phyloP scores from a whole-genome alignment of 1,140 invertebrate genomes.

The Yoshiicerus persimilis region DNA sequence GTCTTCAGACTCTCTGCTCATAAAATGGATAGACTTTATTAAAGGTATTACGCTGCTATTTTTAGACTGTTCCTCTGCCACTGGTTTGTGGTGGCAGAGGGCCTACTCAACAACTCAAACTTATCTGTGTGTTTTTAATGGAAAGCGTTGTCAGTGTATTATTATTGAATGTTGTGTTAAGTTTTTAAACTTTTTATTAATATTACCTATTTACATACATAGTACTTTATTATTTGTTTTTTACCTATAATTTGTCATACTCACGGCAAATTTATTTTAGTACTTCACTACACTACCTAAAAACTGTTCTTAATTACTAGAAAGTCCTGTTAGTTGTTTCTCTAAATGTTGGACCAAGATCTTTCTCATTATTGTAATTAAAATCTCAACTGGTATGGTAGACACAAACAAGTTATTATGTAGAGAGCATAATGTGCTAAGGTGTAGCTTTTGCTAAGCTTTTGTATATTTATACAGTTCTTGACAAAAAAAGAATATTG shows the following conservation, averaged over 20 bases:
- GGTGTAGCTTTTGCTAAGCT: constrained; percentile 44
- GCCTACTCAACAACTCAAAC: neutral
- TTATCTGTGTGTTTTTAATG: neutral
- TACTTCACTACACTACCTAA: neutral
- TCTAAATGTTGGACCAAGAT: constrained; percentile 12
- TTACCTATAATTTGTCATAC: neutral
- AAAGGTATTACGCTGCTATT: constrained; percentile 22
- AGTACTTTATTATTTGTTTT: constrained; percentile 9
- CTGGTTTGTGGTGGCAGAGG: neutral
- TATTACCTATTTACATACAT: neutral
- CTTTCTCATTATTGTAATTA: constrained; percentile 7
- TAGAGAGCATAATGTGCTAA: constrained; percentile 9
- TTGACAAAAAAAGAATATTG: constrained; percentile 1
- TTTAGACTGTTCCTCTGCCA: constrained; percentile 6
- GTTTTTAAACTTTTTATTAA: neutral
- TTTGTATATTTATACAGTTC: constrained; percentile 44
- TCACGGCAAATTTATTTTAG: constrained; percentile 3
- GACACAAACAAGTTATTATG: neutral
- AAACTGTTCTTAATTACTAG: neutral
- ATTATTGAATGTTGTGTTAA: neutral
- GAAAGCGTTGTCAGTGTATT: neutral
- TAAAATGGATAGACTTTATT: constrained; percentile 18
- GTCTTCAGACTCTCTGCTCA: constrained; percentile 17
- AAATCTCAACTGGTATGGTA: constrained; percentile 18
- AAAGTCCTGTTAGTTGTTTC: constrained; percentile 7